These are phyloP conservation scores for Phoenicopterus ruber DNA, from an alignment of 2,113 vertebrate species.

Conservation along the genomic window DNA sequence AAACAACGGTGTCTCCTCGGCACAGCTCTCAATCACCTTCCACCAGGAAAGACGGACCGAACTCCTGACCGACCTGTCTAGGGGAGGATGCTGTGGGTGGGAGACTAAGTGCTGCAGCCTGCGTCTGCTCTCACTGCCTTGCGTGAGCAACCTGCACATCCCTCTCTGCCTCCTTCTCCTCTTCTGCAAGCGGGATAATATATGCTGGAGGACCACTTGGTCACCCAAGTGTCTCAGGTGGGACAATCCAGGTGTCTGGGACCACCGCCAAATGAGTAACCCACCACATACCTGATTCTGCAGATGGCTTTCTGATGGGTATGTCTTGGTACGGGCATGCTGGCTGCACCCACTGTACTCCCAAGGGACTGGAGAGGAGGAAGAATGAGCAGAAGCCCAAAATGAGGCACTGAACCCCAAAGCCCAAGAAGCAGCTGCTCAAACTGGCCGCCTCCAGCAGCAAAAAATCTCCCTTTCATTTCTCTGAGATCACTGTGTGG, in stretches of 20 bases:
- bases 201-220: neutral
- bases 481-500: neutral
- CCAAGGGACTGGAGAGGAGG: neutral
- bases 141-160: neutral
- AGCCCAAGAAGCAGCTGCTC: neutral
- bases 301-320: neutral
- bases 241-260: neutral
- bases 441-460: neutral
- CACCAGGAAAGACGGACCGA: neutral
- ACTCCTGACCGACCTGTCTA: neutral
- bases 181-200: neutral
- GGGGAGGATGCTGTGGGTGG: neutral
- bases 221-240: neutral
- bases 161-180: neutral
- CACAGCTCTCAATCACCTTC: neutral
- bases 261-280: neutral
- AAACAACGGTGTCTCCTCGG: neutral
- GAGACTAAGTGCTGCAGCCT: neutral
- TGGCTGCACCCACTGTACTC: neutral
- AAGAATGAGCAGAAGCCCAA: neutral
- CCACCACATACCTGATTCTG: neutral
- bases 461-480: neutral
- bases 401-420: neutral
- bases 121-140: neutral
- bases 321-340: rapidly evolving